A percentile compares a stretch with the other conserved stretches of the same genome.
Evolutionary conservation across 2,888 invertebrate genomes (phyloP).

Genomic region (Torymus texanus): DNA sequence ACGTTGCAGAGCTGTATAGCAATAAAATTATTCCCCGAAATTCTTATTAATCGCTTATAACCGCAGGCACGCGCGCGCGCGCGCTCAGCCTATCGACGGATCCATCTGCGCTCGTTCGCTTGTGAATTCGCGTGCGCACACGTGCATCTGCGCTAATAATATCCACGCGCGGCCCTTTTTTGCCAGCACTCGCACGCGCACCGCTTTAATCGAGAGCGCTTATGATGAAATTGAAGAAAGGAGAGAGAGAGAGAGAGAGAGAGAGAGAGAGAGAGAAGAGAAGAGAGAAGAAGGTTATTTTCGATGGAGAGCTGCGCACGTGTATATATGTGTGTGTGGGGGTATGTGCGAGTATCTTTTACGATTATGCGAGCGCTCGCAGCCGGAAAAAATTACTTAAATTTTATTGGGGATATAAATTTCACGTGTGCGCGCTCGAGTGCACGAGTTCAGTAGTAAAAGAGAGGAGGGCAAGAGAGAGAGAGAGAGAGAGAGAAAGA

Average conservation of each 20-base stretch:
- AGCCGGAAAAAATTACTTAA: slow-evolving; percentile 15
- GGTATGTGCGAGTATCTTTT: neutral
- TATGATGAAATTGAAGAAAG: slow-evolving; percentile 44
- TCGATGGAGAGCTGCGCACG: neutral
- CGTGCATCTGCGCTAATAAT: slow-evolving; percentile 46
- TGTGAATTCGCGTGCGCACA: neutral
- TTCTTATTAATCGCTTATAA: too few relatives aligned
- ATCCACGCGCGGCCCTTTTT: slow-evolving; percentile 5
- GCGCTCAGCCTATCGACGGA: neutral
- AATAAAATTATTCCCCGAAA: too few relatives aligned
- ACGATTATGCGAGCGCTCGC: slow-evolving; percentile 15
- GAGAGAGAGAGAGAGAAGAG: neutral
- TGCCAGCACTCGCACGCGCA: neutral
- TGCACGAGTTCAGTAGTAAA: too few relatives aligned
- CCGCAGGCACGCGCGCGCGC: neutral
- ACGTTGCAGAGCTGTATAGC: too few relatives aligned
- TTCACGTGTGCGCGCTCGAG: neutral
- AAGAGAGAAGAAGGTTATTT: slow-evolving; percentile 25
- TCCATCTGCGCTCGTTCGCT: neutral
- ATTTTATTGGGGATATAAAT: slow-evolving; percentile 31
- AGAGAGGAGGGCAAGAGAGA: too few relatives aligned
- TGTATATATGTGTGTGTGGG: too few relatives aligned
- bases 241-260: neutral
- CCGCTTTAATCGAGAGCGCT: slow-evolving; percentile 33
- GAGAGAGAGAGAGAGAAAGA: too few relatives aligned